Evolutionary conservation across 2,113 vertebrate genomes (phyloP), one percentile per base, ranked within the genome.

Genomic region (Megalops atlanticus): DNA sequence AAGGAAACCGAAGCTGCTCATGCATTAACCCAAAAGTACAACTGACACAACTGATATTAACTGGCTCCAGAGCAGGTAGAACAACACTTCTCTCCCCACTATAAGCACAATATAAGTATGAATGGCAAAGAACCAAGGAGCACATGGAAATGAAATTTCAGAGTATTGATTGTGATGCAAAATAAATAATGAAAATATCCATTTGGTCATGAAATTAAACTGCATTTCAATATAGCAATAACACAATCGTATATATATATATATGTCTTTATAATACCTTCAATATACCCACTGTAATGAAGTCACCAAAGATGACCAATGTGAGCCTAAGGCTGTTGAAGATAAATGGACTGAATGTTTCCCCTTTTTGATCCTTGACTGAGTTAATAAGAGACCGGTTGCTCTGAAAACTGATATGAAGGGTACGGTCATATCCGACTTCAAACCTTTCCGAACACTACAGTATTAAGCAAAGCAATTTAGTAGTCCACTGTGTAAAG

Each of bases 141-240:
- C 58, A 27, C 58, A 64, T 31, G 16, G 27, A 70, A 75, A 71
- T n/a, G 41, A 89, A 78, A 80, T 36, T 14, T 75, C 38, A 76
- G 12, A 35, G 83, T 77, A 77, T 38, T 75, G 83, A 70, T n/a
- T n/a, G n/a, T 58, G 8, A 45, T 45, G 27, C 14, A 83, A 84
- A 80, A 84, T 81, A 84, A 85, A 87, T 45, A 69, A 80, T 74
- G 43, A 86, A 76, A 52, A 89, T 81, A 64, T 4, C 64, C 4
- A 70, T 85, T 87, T 83, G 84, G 76, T 68, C 86, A 88, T 52
- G 41, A 82, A 64, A 64, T 27, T 64, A 64, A 64, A 64, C 58
- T 64, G 58, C 58, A 64, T 64, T 31, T 27, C 58, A 64, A 64
- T 64, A 31, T 31, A 24, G 27, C 12, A 27, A 27, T n/a, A 7